Evolutionary conservation across 2,113 vertebrate genomes (phyloP).

Genomic region (Otolemur garnettii): DNA sequence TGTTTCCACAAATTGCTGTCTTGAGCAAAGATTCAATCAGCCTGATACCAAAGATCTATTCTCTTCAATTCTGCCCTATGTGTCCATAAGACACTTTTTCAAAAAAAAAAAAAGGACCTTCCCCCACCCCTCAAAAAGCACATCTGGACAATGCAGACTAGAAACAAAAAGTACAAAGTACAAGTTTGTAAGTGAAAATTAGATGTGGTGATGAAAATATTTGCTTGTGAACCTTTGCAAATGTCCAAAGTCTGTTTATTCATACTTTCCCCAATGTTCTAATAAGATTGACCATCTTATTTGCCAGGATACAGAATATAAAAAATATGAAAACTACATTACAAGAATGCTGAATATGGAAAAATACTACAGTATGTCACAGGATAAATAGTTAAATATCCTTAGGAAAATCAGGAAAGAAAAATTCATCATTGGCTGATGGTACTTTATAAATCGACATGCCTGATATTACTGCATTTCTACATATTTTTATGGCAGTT

Average conservation of each 20-base stretch:
- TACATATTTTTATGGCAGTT: not conserved
- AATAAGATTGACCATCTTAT: not conserved
- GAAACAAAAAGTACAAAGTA: not conserved
- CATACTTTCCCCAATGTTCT: not conserved
- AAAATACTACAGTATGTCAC: not conserved
- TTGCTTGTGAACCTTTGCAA: not conserved
- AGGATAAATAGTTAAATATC: not conserved
- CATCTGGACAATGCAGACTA: not conserved
- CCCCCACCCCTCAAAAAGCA: not conserved
- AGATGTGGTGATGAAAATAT: not conserved
- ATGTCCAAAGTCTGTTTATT: not conserved
- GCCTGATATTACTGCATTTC: not conserved
- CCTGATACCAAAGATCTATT: not conserved
- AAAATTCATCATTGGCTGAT: not conserved
- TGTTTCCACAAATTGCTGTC: not conserved
- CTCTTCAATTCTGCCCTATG: not conserved
- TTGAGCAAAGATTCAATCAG: not conserved
- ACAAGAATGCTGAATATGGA: not conserved
- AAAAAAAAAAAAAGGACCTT: too few relatives aligned
- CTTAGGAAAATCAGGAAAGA: not conserved
- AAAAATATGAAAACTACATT: not conserved
- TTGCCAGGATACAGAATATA: not conserved
- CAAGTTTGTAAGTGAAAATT: not conserved
- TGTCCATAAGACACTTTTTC: not conserved
- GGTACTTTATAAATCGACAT: not conserved